Conservation (phyloP, 2,113 vertebrate species). For the Orycteropus afer region DNA sequence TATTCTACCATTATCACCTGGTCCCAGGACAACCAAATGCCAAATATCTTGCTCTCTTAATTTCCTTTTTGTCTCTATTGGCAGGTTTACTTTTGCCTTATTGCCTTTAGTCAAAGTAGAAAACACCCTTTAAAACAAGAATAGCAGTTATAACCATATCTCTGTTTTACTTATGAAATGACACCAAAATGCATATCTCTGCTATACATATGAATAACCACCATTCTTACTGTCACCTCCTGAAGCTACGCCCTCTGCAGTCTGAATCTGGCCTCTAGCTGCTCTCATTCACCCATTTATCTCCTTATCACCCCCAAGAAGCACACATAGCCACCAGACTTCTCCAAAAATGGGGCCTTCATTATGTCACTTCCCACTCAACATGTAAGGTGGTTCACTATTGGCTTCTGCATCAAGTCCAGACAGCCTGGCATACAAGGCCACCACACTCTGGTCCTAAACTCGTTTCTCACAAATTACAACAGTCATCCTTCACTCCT, state of each 20-base stretch:
- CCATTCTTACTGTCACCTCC: neutral
- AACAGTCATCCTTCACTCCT: neutral
- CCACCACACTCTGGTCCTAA: neutral
- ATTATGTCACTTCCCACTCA: neutral
- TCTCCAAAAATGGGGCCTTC: neutral
- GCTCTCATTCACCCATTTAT: neutral
- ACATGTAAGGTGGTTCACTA: neutral
- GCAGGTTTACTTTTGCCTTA: neutral
- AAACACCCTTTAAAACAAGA: neutral
- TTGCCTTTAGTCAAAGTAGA: neutral
- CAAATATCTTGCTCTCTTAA: neutral
- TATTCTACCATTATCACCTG: neutral
- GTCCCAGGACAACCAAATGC: neutral
- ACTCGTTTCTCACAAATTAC: neutral
- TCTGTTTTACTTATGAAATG: neutral
- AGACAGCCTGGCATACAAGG: neutral
- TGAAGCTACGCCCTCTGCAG: neutral
- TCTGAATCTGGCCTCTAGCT: neutral
- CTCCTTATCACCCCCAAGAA: neutral
- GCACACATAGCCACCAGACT: neutral
- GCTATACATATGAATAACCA: neutral
- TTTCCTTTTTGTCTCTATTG: neutral
- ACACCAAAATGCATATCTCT: neutral
- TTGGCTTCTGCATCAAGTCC: neutral
- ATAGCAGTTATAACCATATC: neutral